These are phyloP conservation scores for Myripristis jacobus DNA, from an alignment of 2,797 vertebrate species.

Conservation along the genomic window DNA sequence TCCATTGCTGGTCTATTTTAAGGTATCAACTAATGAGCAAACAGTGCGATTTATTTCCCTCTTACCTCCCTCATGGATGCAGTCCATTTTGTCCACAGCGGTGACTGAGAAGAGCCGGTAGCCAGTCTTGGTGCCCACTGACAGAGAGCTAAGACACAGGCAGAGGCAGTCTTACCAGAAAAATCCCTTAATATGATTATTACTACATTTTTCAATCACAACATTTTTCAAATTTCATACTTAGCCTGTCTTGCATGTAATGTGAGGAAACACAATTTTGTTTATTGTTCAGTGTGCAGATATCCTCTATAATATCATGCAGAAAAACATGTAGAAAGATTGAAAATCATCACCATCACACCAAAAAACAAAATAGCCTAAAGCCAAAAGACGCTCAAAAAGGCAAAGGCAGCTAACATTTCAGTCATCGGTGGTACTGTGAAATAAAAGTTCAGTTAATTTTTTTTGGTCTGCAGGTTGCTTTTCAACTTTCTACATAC, in stretches of 20 bases:
- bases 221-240: too few species aligned
- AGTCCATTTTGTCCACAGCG: conserved; percentile 92
- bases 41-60: conserved; percentile 20
- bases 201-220: background rate
- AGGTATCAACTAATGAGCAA: background rate
- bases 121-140: conserved; percentile 91
- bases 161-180: background rate
- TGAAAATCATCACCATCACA: too few species aligned
- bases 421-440: too few species aligned
- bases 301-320: too few species aligned
- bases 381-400: too few species aligned
- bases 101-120: conserved; percentile 94
- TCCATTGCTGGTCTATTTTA: background rate
- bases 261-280: background rate
- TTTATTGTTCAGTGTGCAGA: background rate
- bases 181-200: background rate
- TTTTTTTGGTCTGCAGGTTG: too few species aligned
- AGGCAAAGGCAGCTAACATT: too few species aligned
- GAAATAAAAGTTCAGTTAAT: too few species aligned
- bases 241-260: background rate
- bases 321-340: too few species aligned
- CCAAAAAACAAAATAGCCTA: too few species aligned
- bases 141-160: conserved; percentile 85
- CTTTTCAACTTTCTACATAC: too few species aligned
- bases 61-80: conserved; percentile 93